Conservation (phyloP, 2,113 vertebrate species). For the Ciconia maguari region DNA sequence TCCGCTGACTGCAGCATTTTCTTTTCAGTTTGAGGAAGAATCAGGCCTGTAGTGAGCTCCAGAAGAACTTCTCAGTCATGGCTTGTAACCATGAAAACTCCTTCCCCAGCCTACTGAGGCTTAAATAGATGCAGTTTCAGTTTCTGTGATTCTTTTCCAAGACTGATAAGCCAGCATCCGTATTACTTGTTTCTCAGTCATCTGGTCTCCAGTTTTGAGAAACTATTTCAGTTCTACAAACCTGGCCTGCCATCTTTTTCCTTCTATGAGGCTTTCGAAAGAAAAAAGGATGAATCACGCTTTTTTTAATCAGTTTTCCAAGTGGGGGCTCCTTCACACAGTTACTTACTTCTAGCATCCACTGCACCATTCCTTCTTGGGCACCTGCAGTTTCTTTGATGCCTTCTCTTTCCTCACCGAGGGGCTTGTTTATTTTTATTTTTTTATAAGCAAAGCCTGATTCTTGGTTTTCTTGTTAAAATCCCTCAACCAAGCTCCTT, state of each 20-base stretch:
- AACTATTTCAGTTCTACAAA: conserved; percentile 27
- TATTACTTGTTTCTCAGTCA: conserved; percentile 26
- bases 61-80: conserved; percentile 30
- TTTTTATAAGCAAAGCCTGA: neutral
- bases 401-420: neutral
- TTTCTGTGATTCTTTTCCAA: conserved; percentile 44
- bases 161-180: conserved; percentile 20
- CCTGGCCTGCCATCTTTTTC: conserved; percentile 6
- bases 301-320: neutral
- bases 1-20: neutral
- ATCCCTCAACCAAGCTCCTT: neutral
- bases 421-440: conserved; percentile 7
- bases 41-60: neutral
- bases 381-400: neutral
- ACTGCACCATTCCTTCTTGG: neutral
- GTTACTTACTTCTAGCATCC: neutral
- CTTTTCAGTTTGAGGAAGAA: neutral
- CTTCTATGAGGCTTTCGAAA: neutral
- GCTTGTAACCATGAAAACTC: conserved; percentile 15
- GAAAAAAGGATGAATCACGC: neutral
- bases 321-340: neutral
- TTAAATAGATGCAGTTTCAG: conserved; percentile 17
- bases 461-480: neutral
- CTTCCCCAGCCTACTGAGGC: neutral
- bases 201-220: conserved; percentile 19